Evolutionary conservation across 2,797 vertebrate species (phyloP), one percentile per base, ranked within the genome.

Genomic region (Botia almorhae): DNA sequence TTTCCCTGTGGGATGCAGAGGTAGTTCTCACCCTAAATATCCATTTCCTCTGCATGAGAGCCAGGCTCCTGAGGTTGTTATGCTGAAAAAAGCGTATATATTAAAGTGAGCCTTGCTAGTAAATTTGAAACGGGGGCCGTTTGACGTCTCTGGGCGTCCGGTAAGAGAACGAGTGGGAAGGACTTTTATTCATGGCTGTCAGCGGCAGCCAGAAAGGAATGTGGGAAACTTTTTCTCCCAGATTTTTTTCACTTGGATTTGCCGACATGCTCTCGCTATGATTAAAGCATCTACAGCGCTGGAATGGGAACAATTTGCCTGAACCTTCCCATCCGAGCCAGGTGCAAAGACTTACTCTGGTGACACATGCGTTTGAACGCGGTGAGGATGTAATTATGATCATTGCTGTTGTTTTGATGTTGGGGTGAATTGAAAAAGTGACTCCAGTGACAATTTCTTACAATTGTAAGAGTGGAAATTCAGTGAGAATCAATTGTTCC

Each of bases 1-100:
- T 55, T 73, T 70, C 68, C 51, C 61, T 43, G 23, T 55, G 71
- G 67, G 11, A 50, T 71, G 68, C 36, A 76, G 63, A 43, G 46
- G 58, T 76, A 71, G 53, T 56, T 78, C 63, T 71, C 36, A 48
- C 61, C 36, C 21, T 69, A 77, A 71, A 69, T 69, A 74, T 69
- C 71, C 19, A 64, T 50, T 74, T 70, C 63, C 33, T 74, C 64
- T n/a, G 61, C 63, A 53, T 21, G 29, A 23, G 72, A 58, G 72
- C 56, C 76, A n/a, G 8, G 23, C 60, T 43, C 56, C 61, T 14
- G 48, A 39, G 46, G 46, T 55, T 75, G 17, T 53, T 76, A 16
- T 13, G 2, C 23, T n/a, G 16, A 51, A 61, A 72, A 72, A 43
- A 53, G 23, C 58, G 33, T 43, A 74, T 29, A 51, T 58, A 55